Evolutionary conservation across 1,140 invertebrate genomes (phyloP).

Genomic region (Bactericera cockerelli): DNA sequence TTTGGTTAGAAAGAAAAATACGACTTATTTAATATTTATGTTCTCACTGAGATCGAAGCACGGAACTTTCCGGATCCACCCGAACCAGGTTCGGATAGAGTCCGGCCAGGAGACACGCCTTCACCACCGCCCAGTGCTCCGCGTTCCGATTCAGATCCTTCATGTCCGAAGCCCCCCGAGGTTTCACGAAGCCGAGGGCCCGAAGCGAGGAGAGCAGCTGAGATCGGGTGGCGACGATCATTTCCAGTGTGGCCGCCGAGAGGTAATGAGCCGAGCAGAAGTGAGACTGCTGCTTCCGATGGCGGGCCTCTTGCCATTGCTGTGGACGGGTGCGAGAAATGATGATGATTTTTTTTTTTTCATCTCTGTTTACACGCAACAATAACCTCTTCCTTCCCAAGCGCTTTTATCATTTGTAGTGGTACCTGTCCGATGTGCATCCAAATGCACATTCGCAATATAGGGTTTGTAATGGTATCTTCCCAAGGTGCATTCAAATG

Average conservation of each 20-base stretch:
- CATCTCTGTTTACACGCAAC: too few species aligned
- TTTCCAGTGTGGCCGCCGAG: slow-evolving; percentile 70
- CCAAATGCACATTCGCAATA: too few species aligned
- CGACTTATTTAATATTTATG: too few species aligned
- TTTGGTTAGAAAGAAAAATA: too few species aligned
- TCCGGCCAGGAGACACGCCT: slow-evolving; percentile 72
- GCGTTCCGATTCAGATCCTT: slow-evolving; percentile 68
- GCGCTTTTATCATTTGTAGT: too few species aligned
- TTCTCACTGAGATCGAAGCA: slow-evolving; percentile 43
- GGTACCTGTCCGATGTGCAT: too few species aligned
- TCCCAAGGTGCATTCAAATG: too few species aligned
- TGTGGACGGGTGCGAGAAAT: slow-evolving; percentile 27
- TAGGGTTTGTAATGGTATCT: too few species aligned
- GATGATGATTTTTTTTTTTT: too few species aligned
- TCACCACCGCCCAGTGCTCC: slow-evolving; percentile 80
- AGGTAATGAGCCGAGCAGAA: slow-evolving; percentile 72
- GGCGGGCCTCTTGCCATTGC: slow-evolving; percentile 45
- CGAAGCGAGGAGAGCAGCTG: slow-evolving; percentile 73
- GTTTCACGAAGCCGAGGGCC: slow-evolving; percentile 57
- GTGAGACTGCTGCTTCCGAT: slow-evolving; percentile 45
- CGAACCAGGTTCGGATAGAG: slow-evolving; percentile 76
- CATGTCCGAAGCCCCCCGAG: slow-evolving; percentile 43
- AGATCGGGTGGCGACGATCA: slow-evolving; percentile 57
- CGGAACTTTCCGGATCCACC: slow-evolving; percentile 39
- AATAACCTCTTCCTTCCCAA: too few species aligned